These are phyloP conservation scores for Anadara kagoshimensis DNA, from an alignment of 1,140 invertebrate species.

Conservation along the genomic window DNA sequence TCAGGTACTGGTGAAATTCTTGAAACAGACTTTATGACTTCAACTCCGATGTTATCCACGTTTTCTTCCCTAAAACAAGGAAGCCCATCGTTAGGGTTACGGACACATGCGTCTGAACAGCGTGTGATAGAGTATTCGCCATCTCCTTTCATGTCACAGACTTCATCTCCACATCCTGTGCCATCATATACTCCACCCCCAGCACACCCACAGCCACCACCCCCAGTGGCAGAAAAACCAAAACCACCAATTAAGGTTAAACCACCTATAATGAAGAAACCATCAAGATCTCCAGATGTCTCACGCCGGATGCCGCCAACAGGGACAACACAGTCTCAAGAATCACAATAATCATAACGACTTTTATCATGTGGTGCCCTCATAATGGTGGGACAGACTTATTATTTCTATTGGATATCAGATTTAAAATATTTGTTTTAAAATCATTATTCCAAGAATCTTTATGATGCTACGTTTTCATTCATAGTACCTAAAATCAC, in stretches of 20 bases:
- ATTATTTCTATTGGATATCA: no score
- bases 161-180: constrained; percentile 73
- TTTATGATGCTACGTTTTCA: no score
- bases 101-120: constrained; percentile 77
- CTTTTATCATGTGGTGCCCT: not conserved
- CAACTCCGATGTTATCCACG: constrained; percentile 28
- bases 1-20: constrained; percentile 32
- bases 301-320: constrained; percentile 33
- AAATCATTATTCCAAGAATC: no score
- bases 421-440: no score
- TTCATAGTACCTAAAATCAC: no score
- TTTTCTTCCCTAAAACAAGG: constrained; percentile 33
- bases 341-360: not conserved
- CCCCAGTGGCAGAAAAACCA: constrained; percentile 74
- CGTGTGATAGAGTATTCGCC: constrained; percentile 74
- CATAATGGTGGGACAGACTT: no score
- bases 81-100: constrained; percentile 35
- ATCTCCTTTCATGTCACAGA: constrained; percentile 53
- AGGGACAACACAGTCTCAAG: constrained; percentile 33
- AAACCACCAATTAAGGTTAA: constrained; percentile 85
- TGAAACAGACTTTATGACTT: constrained; percentile 36
- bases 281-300: constrained; percentile 70
- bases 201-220: constrained; percentile 60
- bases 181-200: constrained; percentile 76
- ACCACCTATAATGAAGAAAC: constrained; percentile 83